Base-by-base conservation (phyloP, 2,888 invertebrate species). In the Eumerus sabulonum region DNA sequence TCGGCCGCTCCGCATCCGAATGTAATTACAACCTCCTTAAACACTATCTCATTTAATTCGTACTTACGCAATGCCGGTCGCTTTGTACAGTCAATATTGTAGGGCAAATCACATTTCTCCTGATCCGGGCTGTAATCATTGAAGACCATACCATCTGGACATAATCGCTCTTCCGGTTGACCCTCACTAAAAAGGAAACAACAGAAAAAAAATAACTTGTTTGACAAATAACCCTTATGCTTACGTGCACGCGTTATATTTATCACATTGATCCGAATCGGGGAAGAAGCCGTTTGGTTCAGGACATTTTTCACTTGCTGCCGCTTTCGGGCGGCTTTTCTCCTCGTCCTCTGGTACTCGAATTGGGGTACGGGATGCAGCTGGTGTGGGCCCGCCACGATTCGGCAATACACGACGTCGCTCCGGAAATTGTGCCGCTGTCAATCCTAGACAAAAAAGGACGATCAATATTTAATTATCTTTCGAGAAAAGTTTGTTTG, bases 81-180 rank as follows among this genome's bases (percentile, higher is more conserved):
- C 82, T 93, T 92, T 0, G 92, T 91, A 89, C 96, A 96, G 87
- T 96, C 96, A 73, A 96, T 93, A 85, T 95, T 95, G 88, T 94
- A 95, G 0, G 96, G 96, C 82, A 96, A 89, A 87, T 96, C 96
- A 84, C 96, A 96, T 86, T 96, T 96, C 88, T 96, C 96, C 68
- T 95, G 93, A 71, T 92, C 92, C 1, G 93, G 91, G 83, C 93
- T 94, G 89, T 93, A 96, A 89, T 96, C 96, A 84, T 96, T 96
- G 90, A 96, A 96, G 57, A 96, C 96, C 91, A 96, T 93, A 17
- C 96, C 96, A 86, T 97, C 96, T 0, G 95, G 94, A 83, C 96
- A 97, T 1, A 96, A 90, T 86, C 94, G 95, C 85, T 94, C 95
- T 1, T 92, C 93, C 63, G 93, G 92, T 83, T 90, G 91, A 18